Conservation (phyloP, 2,888 invertebrate species). For the Ormia ochracea region DNA sequence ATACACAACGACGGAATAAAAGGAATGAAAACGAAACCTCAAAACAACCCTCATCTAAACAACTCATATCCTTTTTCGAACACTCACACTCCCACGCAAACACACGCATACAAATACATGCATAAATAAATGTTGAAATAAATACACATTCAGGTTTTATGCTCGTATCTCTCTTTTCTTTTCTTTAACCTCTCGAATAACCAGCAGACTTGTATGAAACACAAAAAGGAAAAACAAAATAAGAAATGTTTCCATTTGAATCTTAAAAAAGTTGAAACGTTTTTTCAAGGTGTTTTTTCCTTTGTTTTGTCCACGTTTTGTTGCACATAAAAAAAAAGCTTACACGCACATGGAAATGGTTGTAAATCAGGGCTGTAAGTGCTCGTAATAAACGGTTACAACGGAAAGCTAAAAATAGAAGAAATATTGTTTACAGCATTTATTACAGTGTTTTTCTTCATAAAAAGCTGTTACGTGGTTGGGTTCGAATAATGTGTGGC, state of each 20-base stretch:
- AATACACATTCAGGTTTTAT: background rate
- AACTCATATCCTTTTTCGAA: slow-evolving; percentile 35
- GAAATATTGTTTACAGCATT: too few relatives aligned
- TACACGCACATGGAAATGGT: background rate
- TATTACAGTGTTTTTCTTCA: too few relatives aligned
- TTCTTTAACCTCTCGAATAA: slow-evolving; percentile 58
- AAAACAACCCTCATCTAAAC: slow-evolving; percentile 49
- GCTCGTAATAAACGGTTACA: background rate
- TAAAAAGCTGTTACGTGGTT: background rate
- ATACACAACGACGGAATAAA: slow-evolving; percentile 32
- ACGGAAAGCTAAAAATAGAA: background rate
- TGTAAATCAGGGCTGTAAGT: slow-evolving; percentile 6
- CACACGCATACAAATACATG: background rate
- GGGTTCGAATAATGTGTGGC: too few relatives aligned
- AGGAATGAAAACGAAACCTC: slow-evolving; percentile 42
- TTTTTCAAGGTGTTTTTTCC: slow-evolving; percentile 59
- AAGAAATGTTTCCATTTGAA: slow-evolving; percentile 5
- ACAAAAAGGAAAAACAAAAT: slow-evolving; percentile 8
- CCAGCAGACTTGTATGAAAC: slow-evolving; percentile 47
- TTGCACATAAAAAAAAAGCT: slow-evolving; percentile 26
- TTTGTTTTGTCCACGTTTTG: slow-evolving; percentile 60
- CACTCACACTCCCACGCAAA: background rate
- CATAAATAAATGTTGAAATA: background rate
- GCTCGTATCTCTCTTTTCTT: slow-evolving; percentile 40
- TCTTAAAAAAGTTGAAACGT: slow-evolving; percentile 19